Conservation (phyloP, 2,888 invertebrate genomes). For the Drosophila formosana region DNA sequence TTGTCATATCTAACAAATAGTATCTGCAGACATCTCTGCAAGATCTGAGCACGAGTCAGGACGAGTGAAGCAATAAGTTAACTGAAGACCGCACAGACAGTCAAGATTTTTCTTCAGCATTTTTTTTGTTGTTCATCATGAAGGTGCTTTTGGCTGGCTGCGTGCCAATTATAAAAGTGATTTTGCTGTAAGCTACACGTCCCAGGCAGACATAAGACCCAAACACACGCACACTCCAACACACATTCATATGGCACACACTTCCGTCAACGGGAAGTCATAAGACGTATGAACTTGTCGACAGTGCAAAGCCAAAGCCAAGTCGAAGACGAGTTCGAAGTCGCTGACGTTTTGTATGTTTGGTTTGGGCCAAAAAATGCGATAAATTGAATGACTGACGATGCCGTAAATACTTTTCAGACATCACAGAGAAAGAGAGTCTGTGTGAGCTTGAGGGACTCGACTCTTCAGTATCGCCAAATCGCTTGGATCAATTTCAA, state of each 20-base stretch:
- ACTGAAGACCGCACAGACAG: conserved; percentile 63
- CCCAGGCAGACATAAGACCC: conserved; percentile 67
- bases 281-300: conserved; percentile 81
- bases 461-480: conserved; percentile 45
- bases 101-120: conserved; percentile 29
- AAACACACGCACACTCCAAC: conserved; percentile 37
- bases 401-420: conserved; percentile 82
- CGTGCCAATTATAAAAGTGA: conserved; percentile 81
- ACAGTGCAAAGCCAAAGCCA: conserved; percentile 43
- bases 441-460: conserved; percentile 24
- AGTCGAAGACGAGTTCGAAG: conserved; percentile 39
- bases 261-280: conserved; percentile 83
- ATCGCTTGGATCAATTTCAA: conserved; percentile 80
- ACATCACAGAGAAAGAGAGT: conserved; percentile 40
- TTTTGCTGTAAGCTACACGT: conserved; percentile 80
- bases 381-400: conserved; percentile 81
- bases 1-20: conserved; percentile 74
- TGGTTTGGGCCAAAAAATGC: conserved; percentile 78
- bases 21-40: conserved; percentile 72
- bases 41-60: conserved; percentile 52
- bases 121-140: conserved; percentile 31
- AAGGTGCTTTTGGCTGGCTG: conserved; percentile 75
- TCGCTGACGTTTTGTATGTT: conserved; percentile 59
- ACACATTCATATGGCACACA: conserved; percentile 52
- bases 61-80: conserved; percentile 52